Evolutionary conservation across 2,113 vertebrate species (phyloP).

Genomic region (Corythaixoides concolor): DNA sequence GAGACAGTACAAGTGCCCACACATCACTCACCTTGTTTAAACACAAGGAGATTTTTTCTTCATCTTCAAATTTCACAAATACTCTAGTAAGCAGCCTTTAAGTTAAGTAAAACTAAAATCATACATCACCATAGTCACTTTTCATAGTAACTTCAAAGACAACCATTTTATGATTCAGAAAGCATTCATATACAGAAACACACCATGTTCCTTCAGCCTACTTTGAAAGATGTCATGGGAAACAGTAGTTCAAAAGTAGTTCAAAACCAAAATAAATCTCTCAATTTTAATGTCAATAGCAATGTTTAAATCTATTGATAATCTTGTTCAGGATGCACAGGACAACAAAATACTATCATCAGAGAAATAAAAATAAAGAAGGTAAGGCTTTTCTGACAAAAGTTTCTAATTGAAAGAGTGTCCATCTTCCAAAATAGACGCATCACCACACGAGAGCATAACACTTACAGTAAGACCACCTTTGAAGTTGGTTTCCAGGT

Average conservation of each 20-base stretch:
- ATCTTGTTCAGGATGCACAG: not conserved
- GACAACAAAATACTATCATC: not conserved
- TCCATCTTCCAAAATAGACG: not conserved
- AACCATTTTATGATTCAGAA: not conserved
- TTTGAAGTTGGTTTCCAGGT: not conserved
- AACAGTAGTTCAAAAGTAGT: not conserved
- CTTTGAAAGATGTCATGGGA: not conserved
- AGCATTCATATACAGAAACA: not conserved
- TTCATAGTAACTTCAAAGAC: not conserved
- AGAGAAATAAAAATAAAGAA: not conserved
- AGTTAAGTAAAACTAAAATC: not conserved
- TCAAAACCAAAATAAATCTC: not conserved
- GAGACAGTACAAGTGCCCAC: not conserved
- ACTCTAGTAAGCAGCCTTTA: not conserved
- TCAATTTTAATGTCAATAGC: not conserved
- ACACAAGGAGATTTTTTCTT: not conserved
- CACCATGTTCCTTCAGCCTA: rapidly evolving
- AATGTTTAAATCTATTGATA: not conserved
- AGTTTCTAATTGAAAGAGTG: not conserved
- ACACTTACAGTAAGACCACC: not conserved
- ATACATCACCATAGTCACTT: not conserved
- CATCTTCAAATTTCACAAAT: not conserved
- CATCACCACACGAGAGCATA: not conserved
- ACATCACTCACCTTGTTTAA: not conserved
- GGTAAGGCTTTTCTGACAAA: not conserved